Conservation (phyloP, 2,888 invertebrate species). For the Hanleya hanleyi region DNA sequence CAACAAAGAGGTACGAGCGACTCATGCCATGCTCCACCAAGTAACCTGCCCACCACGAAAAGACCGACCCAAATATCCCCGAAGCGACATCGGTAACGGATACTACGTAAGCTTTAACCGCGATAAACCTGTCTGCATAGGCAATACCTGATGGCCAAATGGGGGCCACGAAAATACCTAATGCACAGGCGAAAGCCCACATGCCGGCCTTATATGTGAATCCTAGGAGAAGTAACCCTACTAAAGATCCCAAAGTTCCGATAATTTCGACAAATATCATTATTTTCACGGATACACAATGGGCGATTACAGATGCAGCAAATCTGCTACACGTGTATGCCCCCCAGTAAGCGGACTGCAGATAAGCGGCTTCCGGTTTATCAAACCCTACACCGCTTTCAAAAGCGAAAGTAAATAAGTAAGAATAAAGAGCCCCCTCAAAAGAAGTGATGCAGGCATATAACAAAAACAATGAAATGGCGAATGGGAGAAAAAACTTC, state of each 20-base stretch:
- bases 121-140: neutral
- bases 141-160: neutral
- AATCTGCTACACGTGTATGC: neutral
- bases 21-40: neutral
- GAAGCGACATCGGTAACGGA: neutral
- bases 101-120: neutral
- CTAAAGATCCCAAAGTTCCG: neutral
- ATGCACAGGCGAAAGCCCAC: neutral
- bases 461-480: neutral
- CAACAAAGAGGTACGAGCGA: neutral
- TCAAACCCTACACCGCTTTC: neutral
- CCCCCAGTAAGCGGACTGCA: neutral
- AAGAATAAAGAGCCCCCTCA: neutral
- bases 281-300: neutral
- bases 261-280: neutral
- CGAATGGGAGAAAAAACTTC: neutral
- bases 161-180: neutral
- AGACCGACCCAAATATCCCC: neutral
- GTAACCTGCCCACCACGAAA: neutral
- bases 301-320: neutral
- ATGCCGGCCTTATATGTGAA: neutral
- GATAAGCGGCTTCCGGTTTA: neutral
- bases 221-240: neutral
- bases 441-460: neutral
- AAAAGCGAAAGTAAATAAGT: neutral